Percentiles rank a stretch among this genome's conserved stretches.
Evolutionary conservation across 1,140 invertebrate genomes (phyloP).

Genomic region (Drosophila persimilis): DNA sequence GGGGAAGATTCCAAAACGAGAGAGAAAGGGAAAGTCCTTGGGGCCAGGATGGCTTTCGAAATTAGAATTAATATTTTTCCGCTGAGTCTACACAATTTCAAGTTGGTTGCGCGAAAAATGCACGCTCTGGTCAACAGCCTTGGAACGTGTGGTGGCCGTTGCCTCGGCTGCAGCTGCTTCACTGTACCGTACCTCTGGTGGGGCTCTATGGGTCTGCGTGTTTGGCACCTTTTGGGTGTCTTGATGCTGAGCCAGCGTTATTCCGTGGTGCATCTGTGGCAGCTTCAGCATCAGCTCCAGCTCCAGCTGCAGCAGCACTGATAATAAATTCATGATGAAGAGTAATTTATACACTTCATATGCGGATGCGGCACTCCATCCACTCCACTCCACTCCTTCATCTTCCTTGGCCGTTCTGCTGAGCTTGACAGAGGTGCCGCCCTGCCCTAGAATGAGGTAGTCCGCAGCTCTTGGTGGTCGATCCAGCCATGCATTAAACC

Average conservation of each 20-base stretch:
- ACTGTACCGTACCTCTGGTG: background rate
- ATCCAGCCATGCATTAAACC: slow-evolving; percentile 55
- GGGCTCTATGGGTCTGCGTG: slow-evolving; percentile 19
- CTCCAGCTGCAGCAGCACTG: slow-evolving; percentile 68
- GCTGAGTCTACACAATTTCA: slow-evolving; percentile 77
- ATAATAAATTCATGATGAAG: slow-evolving; percentile 81
- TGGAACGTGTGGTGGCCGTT: slow-evolving; percentile 14
- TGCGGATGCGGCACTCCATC: slow-evolving; percentile 34
- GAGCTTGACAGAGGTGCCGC: slow-evolving; percentile 51
- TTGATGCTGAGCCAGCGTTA: slow-evolving; percentile 70
- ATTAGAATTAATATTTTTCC: slow-evolving; percentile 79
- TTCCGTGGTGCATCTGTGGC: slow-evolving; percentile 65
- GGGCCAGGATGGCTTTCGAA: slow-evolving; percentile 52
- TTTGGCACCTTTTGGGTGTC: slow-evolving; percentile 43
- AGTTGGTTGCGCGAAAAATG: slow-evolving; percentile 75
- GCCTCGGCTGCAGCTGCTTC: background rate
- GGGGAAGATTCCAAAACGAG: slow-evolving; percentile 1
- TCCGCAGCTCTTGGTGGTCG: slow-evolving; percentile 34
- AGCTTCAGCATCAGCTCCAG: slow-evolving; percentile 47
- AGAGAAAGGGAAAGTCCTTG: slow-evolving; percentile 23
- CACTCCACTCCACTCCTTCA: background rate
- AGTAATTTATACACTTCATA: slow-evolving; percentile 81
- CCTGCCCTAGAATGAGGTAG: slow-evolving; percentile 30
- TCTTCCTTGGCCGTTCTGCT: slow-evolving; percentile 27
- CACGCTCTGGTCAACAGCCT: slow-evolving; percentile 67